phyloP scores from a whole-genome alignment of 2,888 invertebrate genomes.

The Campaea margaritaria region DNA sequence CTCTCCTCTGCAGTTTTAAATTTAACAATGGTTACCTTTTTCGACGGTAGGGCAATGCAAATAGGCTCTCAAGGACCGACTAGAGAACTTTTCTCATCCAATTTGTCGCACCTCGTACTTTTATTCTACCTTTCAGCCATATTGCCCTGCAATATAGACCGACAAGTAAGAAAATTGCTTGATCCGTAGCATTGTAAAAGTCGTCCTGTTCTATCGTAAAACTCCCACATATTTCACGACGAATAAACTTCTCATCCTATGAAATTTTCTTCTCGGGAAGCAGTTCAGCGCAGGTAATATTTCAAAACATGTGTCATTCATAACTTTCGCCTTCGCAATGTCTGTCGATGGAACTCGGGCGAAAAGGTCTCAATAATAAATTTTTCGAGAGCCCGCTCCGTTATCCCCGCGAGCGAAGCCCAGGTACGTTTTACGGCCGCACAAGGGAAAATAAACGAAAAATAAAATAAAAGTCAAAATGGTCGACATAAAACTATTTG shows the following conservation, averaged over 20 bases:
- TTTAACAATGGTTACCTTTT: not conserved
- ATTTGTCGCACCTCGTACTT: slow-evolving; percentile 79
- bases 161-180: slow-evolving; percentile 76
- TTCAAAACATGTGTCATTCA: slow-evolving; percentile 86
- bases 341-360: slow-evolving; percentile 83
- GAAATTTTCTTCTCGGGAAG: slow-evolving; percentile 78
- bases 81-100: slow-evolving; percentile 77
- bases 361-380: slow-evolving; percentile 85
- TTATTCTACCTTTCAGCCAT: slow-evolving; percentile 74
- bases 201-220: slow-evolving; percentile 74
- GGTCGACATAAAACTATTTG: slow-evolving; percentile 83
- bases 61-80: slow-evolving; percentile 59
- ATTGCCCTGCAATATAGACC: slow-evolving; percentile 71
- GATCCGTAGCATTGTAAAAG: slow-evolving; percentile 81
- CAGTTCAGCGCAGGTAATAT: slow-evolving; percentile 84
- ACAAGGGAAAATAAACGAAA: slow-evolving; percentile 84
- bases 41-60: slow-evolving; percentile 35
- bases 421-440: slow-evolving; percentile 85
- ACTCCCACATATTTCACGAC: slow-evolving; percentile 84
- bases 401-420: slow-evolving; percentile 80
- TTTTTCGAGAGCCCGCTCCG: slow-evolving; percentile 82
- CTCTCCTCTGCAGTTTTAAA: not conserved
- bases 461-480: slow-evolving; percentile 85
- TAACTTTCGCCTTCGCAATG: slow-evolving; percentile 85
- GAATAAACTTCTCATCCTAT: slow-evolving; percentile 84